Conservation (phyloP, 2,888 invertebrate species). For the Callinectes sapidus region DNA sequence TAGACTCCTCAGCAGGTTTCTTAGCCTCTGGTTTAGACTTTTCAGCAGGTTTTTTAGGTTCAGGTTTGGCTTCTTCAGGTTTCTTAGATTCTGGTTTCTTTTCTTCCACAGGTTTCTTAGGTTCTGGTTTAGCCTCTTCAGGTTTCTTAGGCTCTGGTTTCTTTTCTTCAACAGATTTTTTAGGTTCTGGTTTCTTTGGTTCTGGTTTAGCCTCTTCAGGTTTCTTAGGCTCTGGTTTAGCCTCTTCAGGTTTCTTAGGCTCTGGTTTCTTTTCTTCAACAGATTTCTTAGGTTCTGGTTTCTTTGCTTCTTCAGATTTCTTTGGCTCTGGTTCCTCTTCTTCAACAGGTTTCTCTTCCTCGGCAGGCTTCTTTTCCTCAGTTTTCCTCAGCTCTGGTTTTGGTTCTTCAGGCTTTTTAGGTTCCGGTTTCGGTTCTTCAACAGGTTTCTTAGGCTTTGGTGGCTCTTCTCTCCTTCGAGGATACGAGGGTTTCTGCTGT, state of each 20-base stretch:
- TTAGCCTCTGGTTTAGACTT: conserved; percentile 73
- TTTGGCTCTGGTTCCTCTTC: too few species aligned
- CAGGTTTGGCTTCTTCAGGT: conserved; percentile 46
- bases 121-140: not conserved
- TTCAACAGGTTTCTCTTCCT: too few species aligned
- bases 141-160: too few species aligned
- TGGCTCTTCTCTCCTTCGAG: not conserved
- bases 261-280: conserved; percentile 33
- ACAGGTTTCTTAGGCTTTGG: too few species aligned
- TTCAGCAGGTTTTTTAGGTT: conserved; percentile 29
- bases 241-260: conserved; percentile 18
- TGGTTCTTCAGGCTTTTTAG: not conserved
- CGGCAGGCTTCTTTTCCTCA: not conserved
- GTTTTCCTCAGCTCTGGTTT: not conserved
- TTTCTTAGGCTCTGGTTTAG: too few species aligned
- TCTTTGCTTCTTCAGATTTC: too few species aligned
- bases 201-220: not conserved
- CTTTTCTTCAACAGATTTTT: too few species aligned
- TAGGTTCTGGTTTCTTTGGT: not conserved
- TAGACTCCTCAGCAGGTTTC: conserved; percentile 74
- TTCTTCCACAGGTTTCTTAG: conserved; percentile 76
- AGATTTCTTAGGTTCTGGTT: conserved; percentile 76
- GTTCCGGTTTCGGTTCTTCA: too few species aligned
- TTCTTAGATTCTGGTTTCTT: conserved; percentile 31
- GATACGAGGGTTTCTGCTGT: not conserved